Base-by-base conservation (phyloP, 2,113 vertebrate species). In the Conger conger region DNA sequence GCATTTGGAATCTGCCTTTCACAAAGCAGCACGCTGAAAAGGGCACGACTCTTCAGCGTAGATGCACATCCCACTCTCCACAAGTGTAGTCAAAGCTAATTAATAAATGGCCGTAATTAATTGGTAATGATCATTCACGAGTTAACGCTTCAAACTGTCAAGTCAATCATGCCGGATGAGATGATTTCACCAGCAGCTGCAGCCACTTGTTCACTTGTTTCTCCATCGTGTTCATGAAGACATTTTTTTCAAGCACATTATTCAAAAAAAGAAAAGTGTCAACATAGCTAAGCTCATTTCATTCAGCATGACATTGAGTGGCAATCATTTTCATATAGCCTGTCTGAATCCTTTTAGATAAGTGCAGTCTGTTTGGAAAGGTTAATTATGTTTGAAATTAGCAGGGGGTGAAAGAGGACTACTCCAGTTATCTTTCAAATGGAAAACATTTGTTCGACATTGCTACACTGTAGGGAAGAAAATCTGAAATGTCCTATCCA, bases 361-460 rank as follows among this genome's bases (percentile, higher is more conserved):
- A 84, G 83, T 83, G 79, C 37, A 73, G 80, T 84, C 85, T 86
- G 80, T 88, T 87, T 84, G 35, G 86, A 88, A 88, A 90, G 88
- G 86, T 88, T 89, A 89, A 87, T 90, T 88, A 84, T 35, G 50
- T 89, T 86, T 86, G 85, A 82, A 87, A 88, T 88, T 82, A 89
- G 85, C 88, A 77, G 76, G 60, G 84, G 85, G 80, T 50, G 68
- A 73, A 30, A 73, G n/a, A 33, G 27, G 27, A 33, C 68, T 27
- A 8, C 27, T n/a, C 27, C 9, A n/a, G n/a, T 45, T 30, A 17
- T 42, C 68, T 33, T 6, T 38, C 27, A 33, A 83, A 23, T 17
- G 33, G 63, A 83, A 83, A 38, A 33, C 27, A 83, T 76, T 68
- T 8, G 40, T 53, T 53, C 42, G 53, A 38, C 40, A 27, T 30